Evolutionary conservation across 1,140 invertebrate species (phyloP), one percentile per base, ranked within the genome.

Genomic region (Leptinotarsa defecta): DNA sequence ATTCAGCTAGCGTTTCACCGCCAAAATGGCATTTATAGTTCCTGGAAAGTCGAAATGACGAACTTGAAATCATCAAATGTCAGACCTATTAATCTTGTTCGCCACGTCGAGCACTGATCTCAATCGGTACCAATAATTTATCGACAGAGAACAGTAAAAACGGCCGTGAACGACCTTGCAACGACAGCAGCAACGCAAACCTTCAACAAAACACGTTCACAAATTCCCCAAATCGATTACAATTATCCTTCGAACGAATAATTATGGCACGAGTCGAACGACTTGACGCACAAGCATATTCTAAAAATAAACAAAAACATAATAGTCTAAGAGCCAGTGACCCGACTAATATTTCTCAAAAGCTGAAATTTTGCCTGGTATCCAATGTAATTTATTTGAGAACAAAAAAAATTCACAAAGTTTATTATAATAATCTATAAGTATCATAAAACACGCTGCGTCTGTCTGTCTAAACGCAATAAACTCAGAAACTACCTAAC

Each of bases 211-310:
- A 57, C 52, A 57, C 52, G 52, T 57, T 57, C 52, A 57, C 52
- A 57, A 57, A 57, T 57, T 34, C 64, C 22, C 27, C n/a, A 67
- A 67, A 22, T 22, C 64, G 22, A 67, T 67, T 67, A 67, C 64
- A 67, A 67, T 67, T 67, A 67, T 22, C 64, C 64, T 34, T 67
- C 64, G 20, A 24, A 34, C n/a, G n/a, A 67, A 22, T 67, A 67
- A 67, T 67, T 67, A 67, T 34, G 64, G 64, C 64, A 67, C 64
- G 64, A 57, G 52, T 57, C 52, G 15, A 57, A 19, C 17, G n/a
- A 57, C 52, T 57, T 57, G 52, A 57, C 52, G 52, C 52, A 57
- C 52, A 57, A 57, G 52, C n/a, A 57, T 17, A 57, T 17, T 57
- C 52, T 57, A 57, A 57, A 57, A 57, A 57, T 57, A 57, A 57